phyloP scores from a whole-genome alignment of 2,888 invertebrate species.

The Polietes domitor region DNA sequence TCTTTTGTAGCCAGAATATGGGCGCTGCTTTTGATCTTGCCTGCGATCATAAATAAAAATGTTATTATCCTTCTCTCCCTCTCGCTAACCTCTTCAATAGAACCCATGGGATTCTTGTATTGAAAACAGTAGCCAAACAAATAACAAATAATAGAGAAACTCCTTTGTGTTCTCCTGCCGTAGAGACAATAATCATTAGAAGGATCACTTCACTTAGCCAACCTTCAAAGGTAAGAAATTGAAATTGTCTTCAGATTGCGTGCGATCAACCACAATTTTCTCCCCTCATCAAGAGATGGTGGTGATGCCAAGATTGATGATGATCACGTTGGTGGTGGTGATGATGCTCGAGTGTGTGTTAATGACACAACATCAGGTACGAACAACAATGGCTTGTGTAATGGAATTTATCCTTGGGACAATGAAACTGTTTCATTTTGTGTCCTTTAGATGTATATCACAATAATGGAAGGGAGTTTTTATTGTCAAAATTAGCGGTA shows the following conservation, averaged over 20 bases:
- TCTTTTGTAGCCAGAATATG: slow-evolving; percentile 6
- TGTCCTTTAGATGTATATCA: not conserved
- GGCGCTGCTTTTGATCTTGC: slow-evolving; percentile 48
- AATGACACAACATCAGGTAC: slow-evolving; percentile 56
- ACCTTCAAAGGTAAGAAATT: slow-evolving; percentile 6
- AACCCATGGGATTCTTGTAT: slow-evolving; percentile 28
- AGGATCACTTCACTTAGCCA: slow-evolving; percentile 6
- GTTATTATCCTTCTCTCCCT: slow-evolving; percentile 50
- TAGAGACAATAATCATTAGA: slow-evolving; percentile 8
- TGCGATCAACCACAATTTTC: slow-evolving; percentile 69
- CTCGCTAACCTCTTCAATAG: not conserved
- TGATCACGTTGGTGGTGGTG: slow-evolving; percentile 11
- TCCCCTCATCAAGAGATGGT: slow-evolving; percentile 42
- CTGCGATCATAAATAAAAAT: slow-evolving; percentile 54
- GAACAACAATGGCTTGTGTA: slow-evolving; percentile 48
- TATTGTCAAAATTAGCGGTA: not conserved
- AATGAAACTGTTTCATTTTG: not conserved
- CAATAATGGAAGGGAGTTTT: not conserved
- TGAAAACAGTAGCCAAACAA: slow-evolving; percentile 56
- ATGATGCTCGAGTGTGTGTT: not conserved
- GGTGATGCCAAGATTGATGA: slow-evolving; percentile 34
- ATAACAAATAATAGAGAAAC: slow-evolving; percentile 24
- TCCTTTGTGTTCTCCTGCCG: slow-evolving; percentile 8
- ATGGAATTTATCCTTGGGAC: slow-evolving; percentile 45
- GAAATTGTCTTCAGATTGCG: slow-evolving; percentile 59